phyloP scores from a whole-genome alignment of 30 jellyfish, hydroid and myxozoan species.

The Pseudorhiza aurosa region DNA sequence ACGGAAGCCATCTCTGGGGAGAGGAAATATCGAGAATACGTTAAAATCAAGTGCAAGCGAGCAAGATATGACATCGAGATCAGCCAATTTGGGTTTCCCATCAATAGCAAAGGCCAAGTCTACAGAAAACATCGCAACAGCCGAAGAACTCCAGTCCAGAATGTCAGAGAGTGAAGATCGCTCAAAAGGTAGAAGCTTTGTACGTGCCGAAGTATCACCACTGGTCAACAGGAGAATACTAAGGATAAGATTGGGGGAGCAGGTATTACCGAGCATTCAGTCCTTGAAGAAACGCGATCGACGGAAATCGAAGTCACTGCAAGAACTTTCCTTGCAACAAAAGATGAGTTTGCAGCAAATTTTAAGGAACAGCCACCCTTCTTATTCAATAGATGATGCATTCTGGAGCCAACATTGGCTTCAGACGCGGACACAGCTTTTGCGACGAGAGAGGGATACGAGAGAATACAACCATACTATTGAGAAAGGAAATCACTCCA shows the following conservation, averaged over 20 bases:
- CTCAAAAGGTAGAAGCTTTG: not conserved
- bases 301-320: constrained; percentile 36
- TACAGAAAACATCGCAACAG: not conserved
- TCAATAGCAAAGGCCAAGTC: constrained; percentile 18
- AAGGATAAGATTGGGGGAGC: not conserved
- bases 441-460: not conserved
- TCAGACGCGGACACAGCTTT: constrained; percentile 5
- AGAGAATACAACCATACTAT: not conserved
- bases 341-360: not conserved
- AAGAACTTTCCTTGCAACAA: constrained; percentile 1
- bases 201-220: constrained; percentile 14
- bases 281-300: constrained; percentile 6
- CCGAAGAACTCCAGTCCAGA: not conserved
- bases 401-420: constrained; percentile 57
- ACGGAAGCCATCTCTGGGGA: no score
- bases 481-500: not conserved
- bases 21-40: no score
- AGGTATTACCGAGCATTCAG: constrained; percentile 23
- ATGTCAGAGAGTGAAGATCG: not conserved
- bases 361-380: not conserved
- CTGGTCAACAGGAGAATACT: not conserved
- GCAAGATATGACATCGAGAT: no score
- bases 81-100: not conserved
- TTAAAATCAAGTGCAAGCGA: no score
- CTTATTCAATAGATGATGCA: constrained; percentile 5